Base-by-base conservation (phyloP, 1,140 invertebrate genomes). In the Babylonia areolata region DNA sequence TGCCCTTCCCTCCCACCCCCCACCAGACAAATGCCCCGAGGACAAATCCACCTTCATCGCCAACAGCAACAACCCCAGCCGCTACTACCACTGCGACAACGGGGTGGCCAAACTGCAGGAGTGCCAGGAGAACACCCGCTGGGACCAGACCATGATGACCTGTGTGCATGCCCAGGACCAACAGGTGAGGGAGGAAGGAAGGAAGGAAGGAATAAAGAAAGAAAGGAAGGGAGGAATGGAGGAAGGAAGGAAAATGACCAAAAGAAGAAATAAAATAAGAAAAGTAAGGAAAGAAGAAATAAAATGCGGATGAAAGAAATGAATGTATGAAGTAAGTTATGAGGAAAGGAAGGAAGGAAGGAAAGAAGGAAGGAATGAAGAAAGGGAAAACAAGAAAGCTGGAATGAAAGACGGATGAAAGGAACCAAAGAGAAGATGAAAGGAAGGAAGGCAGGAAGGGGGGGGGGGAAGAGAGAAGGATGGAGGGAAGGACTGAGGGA, bases 21-120 rank as follows among this genome's bases (percentile, higher is more conserved):
- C 20, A 9, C 1, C 85, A 85, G 85, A 80, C 39, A 35, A 39
- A 40, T 85, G 85, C 54, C 85, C 85, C 42, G 23, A 5, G 2
- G 77, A 46, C 37, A 9, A 58, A 11, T 5, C 54, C 6, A 85
- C 75, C 33, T 85, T 28, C 58, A 80, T 85, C 78, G 9, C 46
- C 39, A 75, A 85, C 58, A 31, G 12, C 12, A 80, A 58, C 77
- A 85, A 71, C 78, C 54, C 37, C 28, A 58, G 31, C 85, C 75
- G 75, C 35, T 85, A 80, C 77, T 85, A 85, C 58, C 85, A 85
- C 28, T 85, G 85, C 58, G 85, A 79, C 75, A 54, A 85, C 54
- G 78, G 58, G 5, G 77, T 85, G 46, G 85, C 85, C 39, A 15
- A 51, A 17, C 54, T 85, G 5, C 79, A 15, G 40, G 23, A 28